phyloP scores from a whole-genome alignment of 2,888 invertebrate genomes.

The Ariolimax columbianus region DNA sequence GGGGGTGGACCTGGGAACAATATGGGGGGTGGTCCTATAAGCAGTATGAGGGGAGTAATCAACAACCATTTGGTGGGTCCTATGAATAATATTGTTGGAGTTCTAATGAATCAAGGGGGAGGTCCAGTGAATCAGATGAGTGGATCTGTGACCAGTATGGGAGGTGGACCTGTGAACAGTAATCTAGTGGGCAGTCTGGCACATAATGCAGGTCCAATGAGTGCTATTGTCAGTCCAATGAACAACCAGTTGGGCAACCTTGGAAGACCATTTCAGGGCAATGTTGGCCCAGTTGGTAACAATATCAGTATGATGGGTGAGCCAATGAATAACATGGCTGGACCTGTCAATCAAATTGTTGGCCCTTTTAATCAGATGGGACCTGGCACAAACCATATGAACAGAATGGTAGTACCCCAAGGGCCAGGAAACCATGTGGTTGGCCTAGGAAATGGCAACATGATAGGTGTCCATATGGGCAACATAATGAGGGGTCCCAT shows the following conservation, averaged over 20 bases:
- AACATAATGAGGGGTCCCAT: conserved; percentile 10
- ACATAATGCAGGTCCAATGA: conserved; percentile 33
- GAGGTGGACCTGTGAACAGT: conserved; percentile 20
- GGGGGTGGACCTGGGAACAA: conserved; percentile 35
- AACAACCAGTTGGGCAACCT: conserved; percentile 55
- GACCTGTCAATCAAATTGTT: conserved; percentile 28
- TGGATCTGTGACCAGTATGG: conserved; percentile 50
- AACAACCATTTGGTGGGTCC: conserved; percentile 54
- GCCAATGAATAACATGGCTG: conserved; percentile 24
- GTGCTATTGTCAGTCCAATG: conserved; percentile 32
- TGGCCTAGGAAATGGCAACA: conserved; percentile 23
- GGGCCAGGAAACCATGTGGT: not conserved
- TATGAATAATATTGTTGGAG: conserved; percentile 23
- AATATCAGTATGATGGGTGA: conserved; percentile 17
- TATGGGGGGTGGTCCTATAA: conserved; percentile 39
- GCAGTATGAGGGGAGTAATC: conserved; percentile 56
- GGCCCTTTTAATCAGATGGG: conserved; percentile 2
- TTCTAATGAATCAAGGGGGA: conserved; percentile 54
- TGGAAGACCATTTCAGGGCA: conserved; percentile 12
- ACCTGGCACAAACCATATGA: conserved; percentile 22
- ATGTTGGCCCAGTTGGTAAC: conserved; percentile 13
- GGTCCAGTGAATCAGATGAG: conserved; percentile 57
- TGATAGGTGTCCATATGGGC: not conserved
- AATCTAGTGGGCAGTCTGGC: conserved; percentile 30
- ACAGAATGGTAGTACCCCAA: conserved; percentile 29